phyloP scores from a whole-genome alignment of 2,113 vertebrate genomes.

The Hemicordylus capensis region DNA sequence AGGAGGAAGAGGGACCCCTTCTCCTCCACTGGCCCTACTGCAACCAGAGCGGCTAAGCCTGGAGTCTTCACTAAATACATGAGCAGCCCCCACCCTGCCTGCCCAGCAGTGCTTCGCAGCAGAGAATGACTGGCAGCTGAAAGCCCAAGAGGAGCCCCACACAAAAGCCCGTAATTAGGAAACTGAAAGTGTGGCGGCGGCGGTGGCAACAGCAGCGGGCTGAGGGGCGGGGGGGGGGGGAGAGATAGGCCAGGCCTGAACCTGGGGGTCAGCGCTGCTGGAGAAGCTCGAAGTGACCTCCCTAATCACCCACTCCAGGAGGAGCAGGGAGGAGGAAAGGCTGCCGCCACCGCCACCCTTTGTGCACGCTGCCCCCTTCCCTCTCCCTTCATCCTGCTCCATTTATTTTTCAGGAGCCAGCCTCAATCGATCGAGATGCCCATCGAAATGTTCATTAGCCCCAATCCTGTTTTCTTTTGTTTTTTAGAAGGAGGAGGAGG shows the following conservation, averaged over 20 bases:
- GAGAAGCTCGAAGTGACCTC: background rate
- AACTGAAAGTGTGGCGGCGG: background rate
- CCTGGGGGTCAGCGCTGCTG: background rate
- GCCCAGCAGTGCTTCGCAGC: background rate
- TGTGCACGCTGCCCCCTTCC: too few species aligned
- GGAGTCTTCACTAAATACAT: background rate
- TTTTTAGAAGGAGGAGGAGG: too few species aligned
- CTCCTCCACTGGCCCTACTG: background rate
- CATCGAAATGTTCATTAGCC: background rate
- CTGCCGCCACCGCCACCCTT: background rate
- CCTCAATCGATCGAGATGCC: background rate
- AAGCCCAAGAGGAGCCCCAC: background rate
- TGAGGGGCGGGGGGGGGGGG: background rate
- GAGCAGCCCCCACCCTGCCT: background rate
- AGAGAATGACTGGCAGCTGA: constrained; percentile 12
- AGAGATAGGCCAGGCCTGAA: background rate
- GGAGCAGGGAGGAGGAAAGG: background rate
- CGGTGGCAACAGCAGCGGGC: background rate
- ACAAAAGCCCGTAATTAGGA: background rate
- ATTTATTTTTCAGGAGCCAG: background rate
- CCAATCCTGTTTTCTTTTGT: too few species aligned
- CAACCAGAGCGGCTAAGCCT: background rate
- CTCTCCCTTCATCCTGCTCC: too few species aligned
- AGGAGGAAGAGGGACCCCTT: background rate
- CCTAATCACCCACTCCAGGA: background rate